Conservation (phyloP, 2,797 vertebrate genomes). For the Adrianichthys oophorus region DNA sequence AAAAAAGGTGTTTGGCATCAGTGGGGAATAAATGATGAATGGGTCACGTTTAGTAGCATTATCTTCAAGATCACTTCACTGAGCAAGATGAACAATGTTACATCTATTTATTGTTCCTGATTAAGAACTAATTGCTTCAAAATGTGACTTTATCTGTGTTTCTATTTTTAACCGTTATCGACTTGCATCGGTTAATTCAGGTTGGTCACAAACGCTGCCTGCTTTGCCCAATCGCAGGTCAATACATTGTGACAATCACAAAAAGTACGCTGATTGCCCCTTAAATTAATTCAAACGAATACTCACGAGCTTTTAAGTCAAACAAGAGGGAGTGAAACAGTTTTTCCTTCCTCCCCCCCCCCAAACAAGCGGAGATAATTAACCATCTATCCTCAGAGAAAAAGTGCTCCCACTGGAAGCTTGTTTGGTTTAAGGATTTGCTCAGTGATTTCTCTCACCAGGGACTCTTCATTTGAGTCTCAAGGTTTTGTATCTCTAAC, state of each 20-base stretch:
- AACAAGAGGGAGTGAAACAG: constrained; percentile 72
- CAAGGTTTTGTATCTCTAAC: constrained; percentile 90
- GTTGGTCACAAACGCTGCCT: constrained; percentile 3
- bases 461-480: constrained; percentile 88
- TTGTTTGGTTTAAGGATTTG: constrained; percentile 88
- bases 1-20: constrained; percentile 65
- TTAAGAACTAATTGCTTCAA: constrained; percentile 12
- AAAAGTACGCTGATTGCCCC: constrained; percentile 47
- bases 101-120: constrained; percentile 34
- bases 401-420: constrained; percentile 81
- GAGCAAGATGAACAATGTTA: constrained; percentile 41
- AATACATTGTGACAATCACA: constrained; percentile 51
- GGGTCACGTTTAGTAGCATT: constrained; percentile 54
- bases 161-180: constrained; percentile 1
- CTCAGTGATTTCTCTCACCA: constrained; percentile 87
- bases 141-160: constrained; percentile 8
- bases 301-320: constrained; percentile 71
- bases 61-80: constrained; percentile 61
- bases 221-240: constrained; percentile 19
- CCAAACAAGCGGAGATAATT: constrained; percentile 80
- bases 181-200: not conserved
- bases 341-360: constrained; percentile 59
- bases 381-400: constrained; percentile 77
- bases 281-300: constrained; percentile 72
- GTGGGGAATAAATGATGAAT: constrained; percentile 77